Base-by-base conservation (phyloP, 2,797 vertebrate genomes). In the Tragopan temminckii region DNA sequence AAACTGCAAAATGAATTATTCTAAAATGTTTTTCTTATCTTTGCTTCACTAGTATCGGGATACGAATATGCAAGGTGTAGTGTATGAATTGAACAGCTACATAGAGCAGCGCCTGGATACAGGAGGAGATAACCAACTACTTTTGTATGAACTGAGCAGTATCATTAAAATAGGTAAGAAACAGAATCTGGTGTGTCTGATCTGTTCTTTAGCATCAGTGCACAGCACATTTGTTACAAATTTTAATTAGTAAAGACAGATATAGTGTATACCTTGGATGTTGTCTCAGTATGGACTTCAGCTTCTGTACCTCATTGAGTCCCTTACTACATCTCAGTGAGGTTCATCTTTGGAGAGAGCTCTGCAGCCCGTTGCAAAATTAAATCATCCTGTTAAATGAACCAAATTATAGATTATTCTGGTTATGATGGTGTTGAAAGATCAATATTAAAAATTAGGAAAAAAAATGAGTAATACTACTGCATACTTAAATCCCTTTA, bases 21-120 rank as follows among this genome's bases (percentile, higher is more conserved):
- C 70, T 96, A 42, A 95, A 91, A 78, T 38, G 2, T 75, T 78
- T 33, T 64, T 82, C 63, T 91, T 3, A 8, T 91, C 63, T 92
- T 91, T 86, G 52, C 53, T 95, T 97, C 97, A 97, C 43, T 98
- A 99, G 99, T 99, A 99, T 98, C 99, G 99, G 98, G 99, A 99
- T 96, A 98, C 98, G 7, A 99, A 99, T 94, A 99, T 99, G 99
- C 99, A 99, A 98, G 98, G 98, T 33, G 99, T 99, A 80, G 99
- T 99, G 82, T 99, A 99, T 29, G 99, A 99, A 74, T 97, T 99
- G 62, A 99, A 99, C 98, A 99, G 98, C 98, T 99, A 99, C 96
- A 99, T 99, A 97, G 99, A 99, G 88, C 99, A 99, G 93, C 98
- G 99, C 31, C 90, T 99, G 97, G 99, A 99, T 96, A 98, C 98